These are phyloP conservation scores for Balaenoptera acutorostrata DNA, from an alignment of 2,113 vertebrate genomes.

Conservation along the genomic window DNA sequence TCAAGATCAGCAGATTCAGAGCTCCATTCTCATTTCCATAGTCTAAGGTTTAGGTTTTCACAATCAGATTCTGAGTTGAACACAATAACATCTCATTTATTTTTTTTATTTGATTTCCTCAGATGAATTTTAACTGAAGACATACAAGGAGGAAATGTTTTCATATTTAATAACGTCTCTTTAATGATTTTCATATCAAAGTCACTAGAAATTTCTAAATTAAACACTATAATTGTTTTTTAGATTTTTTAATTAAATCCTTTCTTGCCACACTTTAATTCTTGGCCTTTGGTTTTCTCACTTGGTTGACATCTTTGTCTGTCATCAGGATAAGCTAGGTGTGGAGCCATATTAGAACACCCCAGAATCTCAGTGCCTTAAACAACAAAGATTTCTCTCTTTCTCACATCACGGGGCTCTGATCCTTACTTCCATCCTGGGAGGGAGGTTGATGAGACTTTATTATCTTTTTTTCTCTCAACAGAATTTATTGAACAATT, in stretches of 20 bases:
- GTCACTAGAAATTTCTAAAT: not conserved
- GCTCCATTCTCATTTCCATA: too few species aligned
- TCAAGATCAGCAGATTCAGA: not conserved
- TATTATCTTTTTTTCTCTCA: not conserved
- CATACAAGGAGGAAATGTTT: not conserved
- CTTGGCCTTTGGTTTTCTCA: not conserved
- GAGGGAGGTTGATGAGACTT: not conserved
- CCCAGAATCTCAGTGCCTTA: not conserved
- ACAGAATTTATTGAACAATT: not conserved
- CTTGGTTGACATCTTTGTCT: not conserved
- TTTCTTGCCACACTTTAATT: not conserved
- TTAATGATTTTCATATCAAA: not conserved
- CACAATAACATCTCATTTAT: not conserved
- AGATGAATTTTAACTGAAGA: not conserved
- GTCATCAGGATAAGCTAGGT: not conserved
- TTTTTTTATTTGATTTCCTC: not conserved
- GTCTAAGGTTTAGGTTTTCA: not conserved
- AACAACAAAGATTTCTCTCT: not conserved
- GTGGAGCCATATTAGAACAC: not conserved
- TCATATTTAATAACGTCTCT: not conserved
- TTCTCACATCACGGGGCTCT: fast-evolving
- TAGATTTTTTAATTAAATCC: not conserved
- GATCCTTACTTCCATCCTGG: not conserved
- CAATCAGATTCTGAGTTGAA: not conserved
- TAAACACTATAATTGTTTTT: not conserved